phyloP scores from a whole-genome alignment of 2,113 vertebrate species.

The Ancistrus triradiatus region DNA sequence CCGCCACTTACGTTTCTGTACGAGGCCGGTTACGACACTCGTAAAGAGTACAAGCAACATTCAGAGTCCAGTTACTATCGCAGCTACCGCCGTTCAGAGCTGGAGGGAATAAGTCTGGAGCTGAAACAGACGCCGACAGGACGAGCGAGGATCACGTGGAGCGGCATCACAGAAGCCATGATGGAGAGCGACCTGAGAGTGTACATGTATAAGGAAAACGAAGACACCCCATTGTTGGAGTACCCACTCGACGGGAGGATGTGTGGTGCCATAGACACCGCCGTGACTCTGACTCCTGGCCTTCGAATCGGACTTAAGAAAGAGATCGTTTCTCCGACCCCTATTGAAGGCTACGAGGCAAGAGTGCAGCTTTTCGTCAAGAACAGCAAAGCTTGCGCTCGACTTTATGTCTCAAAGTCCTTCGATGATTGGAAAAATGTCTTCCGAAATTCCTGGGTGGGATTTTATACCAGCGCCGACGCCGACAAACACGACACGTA shows the following conservation, averaged over 20 bases:
- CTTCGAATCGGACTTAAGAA: no score
- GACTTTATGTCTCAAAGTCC: slow-evolving; percentile 14
- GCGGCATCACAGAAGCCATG: not conserved
- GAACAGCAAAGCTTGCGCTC: not conserved
- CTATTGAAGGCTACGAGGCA: no score
- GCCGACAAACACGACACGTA: not conserved
- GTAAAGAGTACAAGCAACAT: not conserved
- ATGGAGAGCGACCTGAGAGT: not conserved
- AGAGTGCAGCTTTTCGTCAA: slow-evolving; percentile 6
- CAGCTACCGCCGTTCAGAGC: not conserved
- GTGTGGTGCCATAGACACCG: not conserved
- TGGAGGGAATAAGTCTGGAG: not conserved
- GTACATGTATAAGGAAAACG: not conserved
- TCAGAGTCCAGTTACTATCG: not conserved
- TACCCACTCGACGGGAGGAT: not conserved
- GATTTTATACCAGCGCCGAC: slow-evolving; percentile 2
- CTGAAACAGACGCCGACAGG: not conserved
- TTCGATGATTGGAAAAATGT: not conserved
- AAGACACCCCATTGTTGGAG: not conserved
- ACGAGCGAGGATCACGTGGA: not conserved
- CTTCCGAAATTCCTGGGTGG: slow-evolving; percentile 13
- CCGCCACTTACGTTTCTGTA: not conserved
- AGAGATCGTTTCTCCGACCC: no score
- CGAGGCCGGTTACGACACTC: not conserved
- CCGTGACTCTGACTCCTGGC: no score